These are phyloP conservation scores for Diadumene lineata DNA, from an alignment of 92 coral and sea anemone genomes.

Conservation along the genomic window DNA sequence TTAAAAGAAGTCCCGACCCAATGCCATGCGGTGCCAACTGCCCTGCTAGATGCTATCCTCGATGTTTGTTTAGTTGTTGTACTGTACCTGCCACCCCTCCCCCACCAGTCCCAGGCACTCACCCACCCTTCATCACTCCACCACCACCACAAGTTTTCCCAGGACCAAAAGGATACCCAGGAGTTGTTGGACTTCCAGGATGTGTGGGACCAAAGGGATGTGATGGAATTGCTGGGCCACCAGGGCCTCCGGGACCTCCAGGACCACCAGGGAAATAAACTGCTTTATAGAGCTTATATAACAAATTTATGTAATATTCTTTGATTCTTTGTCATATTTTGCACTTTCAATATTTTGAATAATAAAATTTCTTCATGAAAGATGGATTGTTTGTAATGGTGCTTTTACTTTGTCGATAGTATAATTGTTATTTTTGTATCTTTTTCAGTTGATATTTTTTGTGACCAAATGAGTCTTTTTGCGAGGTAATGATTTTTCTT, in stretches of 20 bases:
- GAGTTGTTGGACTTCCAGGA: constrained; percentile 48
- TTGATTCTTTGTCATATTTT: constrained; percentile 15
- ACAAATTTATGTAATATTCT: background rate
- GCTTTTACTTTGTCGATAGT: too few species aligned
- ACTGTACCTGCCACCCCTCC: constrained; percentile 43
- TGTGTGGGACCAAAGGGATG: constrained; percentile 50
- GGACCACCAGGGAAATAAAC: constrained; percentile 77
- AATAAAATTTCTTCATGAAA: background rate
- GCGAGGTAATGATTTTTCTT: too few species aligned
- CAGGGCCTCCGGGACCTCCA: constrained; percentile 74
- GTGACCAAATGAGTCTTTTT: too few species aligned
- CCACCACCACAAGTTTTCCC: constrained; percentile 46
- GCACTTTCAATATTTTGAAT: constrained; percentile 5
- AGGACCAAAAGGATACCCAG: constrained; percentile 42
- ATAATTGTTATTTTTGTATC: too few species aligned
- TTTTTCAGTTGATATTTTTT: too few species aligned
- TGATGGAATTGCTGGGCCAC: constrained; percentile 48
- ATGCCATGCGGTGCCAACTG: constrained; percentile 30
- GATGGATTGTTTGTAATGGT: background rate
- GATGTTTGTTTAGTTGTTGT: constrained; percentile 46
- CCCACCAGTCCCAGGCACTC: constrained; percentile 44
- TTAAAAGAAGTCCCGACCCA: constrained; percentile 34
- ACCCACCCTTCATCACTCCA: constrained; percentile 40
- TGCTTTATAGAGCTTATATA: constrained; percentile 33
- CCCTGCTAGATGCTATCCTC: constrained; percentile 32